These are phyloP conservation scores for Periparus ater DNA, from an alignment of 2,797 vertebrate genomes.

Conservation along the genomic window DNA sequence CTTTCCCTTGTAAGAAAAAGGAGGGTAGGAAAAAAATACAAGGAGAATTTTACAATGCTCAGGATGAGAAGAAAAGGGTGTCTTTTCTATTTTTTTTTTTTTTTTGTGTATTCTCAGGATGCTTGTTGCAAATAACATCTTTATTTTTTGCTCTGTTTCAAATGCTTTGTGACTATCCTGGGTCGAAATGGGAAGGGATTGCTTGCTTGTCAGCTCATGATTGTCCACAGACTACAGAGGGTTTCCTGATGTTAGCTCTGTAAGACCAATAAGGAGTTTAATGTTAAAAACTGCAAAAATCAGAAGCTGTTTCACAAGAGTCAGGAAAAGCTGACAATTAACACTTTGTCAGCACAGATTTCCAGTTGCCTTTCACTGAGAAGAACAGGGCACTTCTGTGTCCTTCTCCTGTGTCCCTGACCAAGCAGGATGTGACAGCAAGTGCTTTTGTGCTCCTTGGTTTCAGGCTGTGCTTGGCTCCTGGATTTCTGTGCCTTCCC, in stretches of 20 bases:
- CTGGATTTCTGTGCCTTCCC: not conserved
- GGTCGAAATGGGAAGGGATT: not conserved
- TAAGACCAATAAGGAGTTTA: not conserved
- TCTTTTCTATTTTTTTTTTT: not conserved
- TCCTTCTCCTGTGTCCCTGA: not conserved
- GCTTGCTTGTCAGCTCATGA: accelerated
- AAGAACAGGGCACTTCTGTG: not conserved
- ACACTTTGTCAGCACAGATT: not conserved
- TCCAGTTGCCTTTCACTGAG: not conserved
- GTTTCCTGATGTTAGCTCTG: not conserved
- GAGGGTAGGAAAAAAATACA: not conserved
- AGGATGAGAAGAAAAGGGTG: not conserved
- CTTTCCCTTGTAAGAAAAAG: not conserved
- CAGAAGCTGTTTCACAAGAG: not conserved
- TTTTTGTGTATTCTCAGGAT: not conserved
- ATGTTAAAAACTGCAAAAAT: not conserved
- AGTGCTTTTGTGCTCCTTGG: not conserved
- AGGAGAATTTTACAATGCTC: not conserved
- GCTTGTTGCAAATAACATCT: not conserved
- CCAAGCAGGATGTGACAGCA: not conserved
- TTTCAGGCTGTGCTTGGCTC: not conserved
- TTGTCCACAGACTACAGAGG: not conserved
- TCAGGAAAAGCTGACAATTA: not conserved
- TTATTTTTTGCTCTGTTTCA: not conserved
- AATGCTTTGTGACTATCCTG: not conserved